These are phyloP conservation scores for Archocentrus centrarchus DNA, from an alignment of 2,113 vertebrate species.

Conservation along the genomic window DNA sequence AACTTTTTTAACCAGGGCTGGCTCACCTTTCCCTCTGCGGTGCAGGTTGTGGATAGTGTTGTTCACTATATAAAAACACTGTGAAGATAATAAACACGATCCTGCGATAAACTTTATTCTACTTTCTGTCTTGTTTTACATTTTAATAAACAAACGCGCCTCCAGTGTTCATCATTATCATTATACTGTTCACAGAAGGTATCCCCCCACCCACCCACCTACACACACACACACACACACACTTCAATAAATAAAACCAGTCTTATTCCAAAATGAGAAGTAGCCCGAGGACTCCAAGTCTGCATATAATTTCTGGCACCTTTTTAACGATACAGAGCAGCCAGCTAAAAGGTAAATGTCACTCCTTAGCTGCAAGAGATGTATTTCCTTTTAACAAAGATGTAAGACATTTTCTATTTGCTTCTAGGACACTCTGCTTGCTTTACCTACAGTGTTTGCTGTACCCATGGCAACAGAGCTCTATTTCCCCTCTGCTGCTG, in stretches of 20 bases:
- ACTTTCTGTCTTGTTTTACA: constrained; percentile 9
- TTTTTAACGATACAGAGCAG: constrained; percentile 19
- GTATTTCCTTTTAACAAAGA: constrained; percentile 42
- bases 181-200: constrained; percentile 4
- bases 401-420: constrained; percentile 30
- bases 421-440: constrained; percentile 34
- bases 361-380: constrained; percentile 8
- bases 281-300: background rate
- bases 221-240: background rate
- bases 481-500: constrained; percentile 33
- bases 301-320: constrained; percentile 21
- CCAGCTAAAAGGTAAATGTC: constrained; percentile 39
- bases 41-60: constrained; percentile 70
- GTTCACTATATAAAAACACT: constrained; percentile 81
- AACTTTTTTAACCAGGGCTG: constrained; percentile 72
- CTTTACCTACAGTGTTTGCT: constrained; percentile 63
- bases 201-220: background rate
- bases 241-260: constrained; percentile 19
- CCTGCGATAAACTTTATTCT: background rate
- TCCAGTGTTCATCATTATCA: constrained; percentile 39
- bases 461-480: constrained; percentile 81
- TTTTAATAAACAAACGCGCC: constrained; percentile 39
- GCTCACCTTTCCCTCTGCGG: constrained; percentile 79
- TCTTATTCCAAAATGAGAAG: constrained; percentile 29
- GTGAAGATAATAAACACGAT: constrained; percentile 22